Evolutionary conservation across 2,888 invertebrate species (phyloP), one percentile per base, ranked within the genome.

Genomic region (Ectropis crepuscularia): DNA sequence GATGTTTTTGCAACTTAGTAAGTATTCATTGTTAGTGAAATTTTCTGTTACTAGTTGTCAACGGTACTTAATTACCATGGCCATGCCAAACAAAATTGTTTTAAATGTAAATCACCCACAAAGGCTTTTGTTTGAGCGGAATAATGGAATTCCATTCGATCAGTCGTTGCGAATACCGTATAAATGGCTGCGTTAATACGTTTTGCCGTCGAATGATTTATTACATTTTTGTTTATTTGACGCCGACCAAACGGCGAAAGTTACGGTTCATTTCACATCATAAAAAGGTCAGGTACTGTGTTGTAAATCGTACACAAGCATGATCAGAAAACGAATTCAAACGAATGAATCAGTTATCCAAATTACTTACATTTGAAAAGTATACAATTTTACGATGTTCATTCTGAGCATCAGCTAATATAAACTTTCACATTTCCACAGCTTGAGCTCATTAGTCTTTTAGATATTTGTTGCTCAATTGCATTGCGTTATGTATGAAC

Each of bases 81-180:
- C n/a, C 43, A 50, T 46, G 48, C 38, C 50, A 58, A 67, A 61
- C 61, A 41, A 57, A 54, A 58, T 58, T 61, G 57, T 58, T 58
- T 28, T 51, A 61, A 61, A 65, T 65, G 61, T 51, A 61, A 61
- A 61, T 50, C 45, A 45, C 47, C 16, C n/a, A 51, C 60, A 57
- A 63, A 65, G 45, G 63, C 62, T 54, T 63, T 54, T 68, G 65
- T 63, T 68, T 63, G 51, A 58, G 8, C 54, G 7, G 47, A 60
- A 57, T 68, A 65, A 62, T 63, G 51, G 62, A 57, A 65, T 61
- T 65, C 57, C 63, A 59, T 63, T 55, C 54, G 54, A 59, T 63
- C 58, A 59, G 41, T 57, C 62, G 55, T 47, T 59, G 61, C 47
- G 53, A 58, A 64, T 66, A 51, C 51, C 48, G 38, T 16, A 49